Evolutionary conservation across 2,888 invertebrate species (phyloP), one percentile per base, ranked within the genome.

Genomic region (Scaptodrosophila latifasciaeformis): DNA sequence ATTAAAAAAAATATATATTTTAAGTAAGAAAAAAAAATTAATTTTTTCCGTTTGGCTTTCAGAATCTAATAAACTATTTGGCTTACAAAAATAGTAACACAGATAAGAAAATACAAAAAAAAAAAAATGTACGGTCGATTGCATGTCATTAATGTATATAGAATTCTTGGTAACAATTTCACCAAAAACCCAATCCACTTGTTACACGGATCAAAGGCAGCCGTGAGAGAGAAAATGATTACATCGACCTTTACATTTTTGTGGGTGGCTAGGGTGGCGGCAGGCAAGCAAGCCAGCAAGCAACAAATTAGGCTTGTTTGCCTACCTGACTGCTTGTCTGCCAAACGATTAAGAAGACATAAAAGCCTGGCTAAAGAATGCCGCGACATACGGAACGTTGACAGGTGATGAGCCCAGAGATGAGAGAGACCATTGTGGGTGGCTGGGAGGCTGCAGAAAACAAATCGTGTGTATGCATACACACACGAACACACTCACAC

Each of bases 151-250:
- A n/a, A n/a, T n/a, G n/a, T n/a, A n/a, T n/a, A n/a, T n/a, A n/a
- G n/a, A n/a, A n/a, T n/a, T n/a, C n/a, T n/a, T n/a, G n/a, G n/a
- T n/a, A n/a, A n/a, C n/a, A n/a, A n/a, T n/a, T n/a, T n/a, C n/a
- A n/a, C n/a, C n/a, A n/a, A n/a, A n/a, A n/a, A n/a, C n/a, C 37
- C 45, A 47, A 56, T 67, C 70, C 68, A 74, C 78, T 77, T 72
- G 78, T 72, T 72, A 34, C 34, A 34, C 34, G 7, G 15, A 12
- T 13, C 34, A 34, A 34, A 34, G n/a, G n/a, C n/a, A n/a, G n/a
- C n/a, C n/a, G n/a, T n/a, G n/a, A n/a, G n/a, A n/a, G n/a, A n/a
- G n/a, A n/a, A n/a, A n/a, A n/a, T n/a, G n/a, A n/a, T n/a, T 34
- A 34, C 12, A 15, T 7, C 15, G 5, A 34, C 34, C 13, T 10